phyloP scores from a whole-genome alignment of 2,797 vertebrate genomes.

The Bucorvus abyssinicus region DNA sequence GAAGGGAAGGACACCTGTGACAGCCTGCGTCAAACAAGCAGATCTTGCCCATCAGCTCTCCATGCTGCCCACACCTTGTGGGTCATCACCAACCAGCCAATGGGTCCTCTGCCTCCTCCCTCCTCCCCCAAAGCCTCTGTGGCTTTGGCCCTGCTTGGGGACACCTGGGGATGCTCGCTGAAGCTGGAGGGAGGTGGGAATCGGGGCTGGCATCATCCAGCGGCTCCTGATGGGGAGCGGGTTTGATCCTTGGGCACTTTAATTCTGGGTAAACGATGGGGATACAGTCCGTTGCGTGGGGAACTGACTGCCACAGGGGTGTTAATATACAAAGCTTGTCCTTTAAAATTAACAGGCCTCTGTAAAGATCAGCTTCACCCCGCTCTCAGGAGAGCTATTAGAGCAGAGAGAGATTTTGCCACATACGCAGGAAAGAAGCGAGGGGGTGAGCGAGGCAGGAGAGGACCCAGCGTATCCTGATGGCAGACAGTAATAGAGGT shows the following conservation, averaged over 20 bases:
- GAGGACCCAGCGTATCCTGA: not conserved
- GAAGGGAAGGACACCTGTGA: not conserved
- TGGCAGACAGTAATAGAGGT: slow-evolving; percentile 61
- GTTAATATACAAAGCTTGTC: slow-evolving; percentile 60
- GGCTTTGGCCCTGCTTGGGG: slow-evolving; percentile 2
- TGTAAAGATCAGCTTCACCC: slow-evolving; percentile 71
- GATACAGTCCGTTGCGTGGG: not conserved
- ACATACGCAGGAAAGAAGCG: not conserved
- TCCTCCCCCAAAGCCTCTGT: slow-evolving; percentile 40
- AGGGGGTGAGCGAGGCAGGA: not conserved
- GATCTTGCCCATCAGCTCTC: not conserved
- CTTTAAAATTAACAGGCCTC: slow-evolving; percentile 83
- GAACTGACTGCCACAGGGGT: slow-evolving; percentile 17
- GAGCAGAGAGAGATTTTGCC: slow-evolving; percentile 37
- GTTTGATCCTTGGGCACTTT: not conserved
- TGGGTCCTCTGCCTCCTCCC: slow-evolving; percentile 73
- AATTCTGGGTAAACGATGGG: slow-evolving; percentile 25
- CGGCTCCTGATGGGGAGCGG: slow-evolving; percentile 36
- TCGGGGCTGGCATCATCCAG: slow-evolving; percentile 39
- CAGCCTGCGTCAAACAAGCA: not conserved
- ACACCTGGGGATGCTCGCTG: not conserved
- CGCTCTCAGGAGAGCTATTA: slow-evolving; percentile 75
- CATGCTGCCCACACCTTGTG: slow-evolving; percentile 50
- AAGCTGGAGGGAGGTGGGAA: not conserved
- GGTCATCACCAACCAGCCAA: not conserved